Evolutionary conservation across 2,888 invertebrate genomes (phyloP), one percentile per base, ranked within the genome.

Genomic region (Agrypnus murinus): DNA sequence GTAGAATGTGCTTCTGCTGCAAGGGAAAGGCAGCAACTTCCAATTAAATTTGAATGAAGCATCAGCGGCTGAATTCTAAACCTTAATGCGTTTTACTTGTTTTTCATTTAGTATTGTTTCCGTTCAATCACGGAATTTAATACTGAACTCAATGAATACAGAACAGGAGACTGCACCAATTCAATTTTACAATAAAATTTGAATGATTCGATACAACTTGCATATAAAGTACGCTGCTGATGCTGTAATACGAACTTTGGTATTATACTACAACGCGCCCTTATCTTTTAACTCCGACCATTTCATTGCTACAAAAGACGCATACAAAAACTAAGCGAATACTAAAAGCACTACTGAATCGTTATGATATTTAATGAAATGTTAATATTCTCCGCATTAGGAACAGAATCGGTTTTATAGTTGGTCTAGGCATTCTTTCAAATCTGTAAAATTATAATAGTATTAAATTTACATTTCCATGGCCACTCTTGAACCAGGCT

Each of bases 71-170:
- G 46, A 58, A 67, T 58, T 71, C 62, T 70, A 66, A 71, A 43
- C 67, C 73, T 74, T 74, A 76, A 76, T 75, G 75, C 75, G 73
- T 74, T 75, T 76, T 74, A 70, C 74, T 74, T 75, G 75, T 75
- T 73, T 77, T 73, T 67, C 67, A 64, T 71, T 71, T 59, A 55
- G 60, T 74, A 69, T 75, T 72, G 74, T 73, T 75, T 72, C 69
- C 72, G 68, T 70, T 75, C 74, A 74, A 74, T 75, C 64, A 73
- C 71, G 62, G 73, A 75, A 74, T 77, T 75, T 75, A 77, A 75
- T 77, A 71, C 69, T 67, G 74, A 74, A 71, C 72, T 66, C 75
- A 71, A 75, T 75, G 74, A 75, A 77, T 74, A 75, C 70, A 70
- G 68, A 76, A 59, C 65, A 73, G 69, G 57, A 64, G 62, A 66